These are phyloP conservation scores for Lycaena phlaeas DNA, from an alignment of 2,888 invertebrate genomes.

Conservation along the genomic window DNA sequence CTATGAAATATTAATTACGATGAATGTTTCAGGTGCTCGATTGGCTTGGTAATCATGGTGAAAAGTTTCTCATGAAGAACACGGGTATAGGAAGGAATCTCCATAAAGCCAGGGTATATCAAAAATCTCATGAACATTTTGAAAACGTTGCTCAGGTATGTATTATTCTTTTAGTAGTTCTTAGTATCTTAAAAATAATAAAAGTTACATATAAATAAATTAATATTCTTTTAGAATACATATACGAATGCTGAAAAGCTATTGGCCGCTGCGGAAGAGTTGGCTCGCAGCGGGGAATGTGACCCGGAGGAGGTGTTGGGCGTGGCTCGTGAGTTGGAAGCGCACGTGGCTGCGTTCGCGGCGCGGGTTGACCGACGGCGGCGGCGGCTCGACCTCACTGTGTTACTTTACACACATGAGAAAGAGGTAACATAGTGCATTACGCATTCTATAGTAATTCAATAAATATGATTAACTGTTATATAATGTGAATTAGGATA, in stretches of 20 bases:
- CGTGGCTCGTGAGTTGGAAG: constrained; percentile 93
- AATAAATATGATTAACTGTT: too few species aligned
- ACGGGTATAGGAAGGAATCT: constrained; percentile 97
- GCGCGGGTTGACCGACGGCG: constrained; percentile 92
- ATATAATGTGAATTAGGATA: too few species aligned
- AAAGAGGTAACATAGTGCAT: constrained; percentile 85
- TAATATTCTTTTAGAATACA: constrained; percentile 80
- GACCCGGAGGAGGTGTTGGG: constrained; percentile 96
- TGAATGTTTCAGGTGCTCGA: constrained; percentile 83
- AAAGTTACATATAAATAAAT: background rate
- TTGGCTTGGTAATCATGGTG: constrained; percentile 97
- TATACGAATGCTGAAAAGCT: constrained; percentile 98
- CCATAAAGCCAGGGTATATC: constrained; percentile 94
- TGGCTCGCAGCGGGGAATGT: constrained; percentile 96
- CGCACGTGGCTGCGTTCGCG: constrained; percentile 95
- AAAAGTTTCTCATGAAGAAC: constrained; percentile 96
- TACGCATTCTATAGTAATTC: too few species aligned
- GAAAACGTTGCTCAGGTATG: constrained; percentile 97
- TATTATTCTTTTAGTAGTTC: constrained; percentile 18
- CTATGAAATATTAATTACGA: too few species aligned
- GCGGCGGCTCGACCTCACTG: constrained; percentile 91
- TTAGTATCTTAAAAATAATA: background rate
- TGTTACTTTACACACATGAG: constrained; percentile 95
- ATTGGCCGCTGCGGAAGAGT: constrained; percentile 94
- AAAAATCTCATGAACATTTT: constrained; percentile 98